These are phyloP conservation scores for Zonotrichia leucophrys DNA, from an alignment of 2,113 vertebrate genomes.

Conservation along the genomic window DNA sequence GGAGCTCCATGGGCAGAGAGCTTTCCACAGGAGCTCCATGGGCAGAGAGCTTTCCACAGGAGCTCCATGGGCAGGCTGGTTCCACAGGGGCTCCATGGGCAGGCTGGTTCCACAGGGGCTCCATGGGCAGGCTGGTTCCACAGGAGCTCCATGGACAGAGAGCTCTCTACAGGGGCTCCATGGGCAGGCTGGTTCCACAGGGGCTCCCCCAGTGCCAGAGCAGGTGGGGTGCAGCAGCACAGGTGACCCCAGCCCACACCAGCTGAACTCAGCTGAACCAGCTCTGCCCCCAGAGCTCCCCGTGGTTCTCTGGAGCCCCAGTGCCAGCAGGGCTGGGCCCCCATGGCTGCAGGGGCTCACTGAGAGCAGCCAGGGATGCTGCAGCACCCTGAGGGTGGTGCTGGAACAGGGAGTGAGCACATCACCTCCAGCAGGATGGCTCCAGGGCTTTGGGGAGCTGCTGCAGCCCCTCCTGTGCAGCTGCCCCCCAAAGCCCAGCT, in stretches of 20 bases:
- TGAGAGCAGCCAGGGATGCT: not conserved
- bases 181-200: too few relatives aligned
- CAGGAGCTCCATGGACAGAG: too few relatives aligned
- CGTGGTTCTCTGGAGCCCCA: not conserved
- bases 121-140: not conserved
- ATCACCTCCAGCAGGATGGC: not conserved
- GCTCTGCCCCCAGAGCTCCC: not conserved
- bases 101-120: too few relatives aligned
- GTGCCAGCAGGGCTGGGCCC: not conserved
- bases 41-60: too few relatives aligned
- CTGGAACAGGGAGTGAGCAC: rapidly evolving
- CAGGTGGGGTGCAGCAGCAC: not conserved
- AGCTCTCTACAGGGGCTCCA: not conserved
- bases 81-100: not conserved
- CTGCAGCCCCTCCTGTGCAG: not conserved
- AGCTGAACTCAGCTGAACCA: not conserved
- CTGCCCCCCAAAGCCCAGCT: not conserved
- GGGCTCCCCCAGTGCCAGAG: not conserved
- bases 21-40: too few relatives aligned
- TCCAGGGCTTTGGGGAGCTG: not conserved
- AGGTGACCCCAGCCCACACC: not conserved
- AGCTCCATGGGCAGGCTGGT: too few relatives aligned
- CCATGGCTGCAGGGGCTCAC: not conserved
- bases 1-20: too few relatives aligned
- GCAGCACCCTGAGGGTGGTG: not conserved